A percentile compares a stretch with the other conserved stretches of the same genome.
These are phyloP conservation scores for Pycnomerus fuliginosus DNA, from an alignment of 2,888 invertebrate genomes.

Conservation along the genomic window DNA sequence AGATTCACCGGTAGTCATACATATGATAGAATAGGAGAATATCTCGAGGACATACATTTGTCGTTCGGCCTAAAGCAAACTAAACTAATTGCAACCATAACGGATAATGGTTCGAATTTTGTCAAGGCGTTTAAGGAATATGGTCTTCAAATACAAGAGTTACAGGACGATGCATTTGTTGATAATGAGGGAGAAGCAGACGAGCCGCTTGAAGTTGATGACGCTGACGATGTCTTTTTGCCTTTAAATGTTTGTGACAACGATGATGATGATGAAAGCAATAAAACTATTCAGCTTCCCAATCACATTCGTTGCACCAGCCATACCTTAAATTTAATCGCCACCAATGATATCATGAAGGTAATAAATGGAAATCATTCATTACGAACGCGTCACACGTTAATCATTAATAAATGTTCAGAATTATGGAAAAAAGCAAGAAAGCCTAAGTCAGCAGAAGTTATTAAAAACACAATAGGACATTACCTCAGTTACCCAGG, in stretches of 20 bases:
- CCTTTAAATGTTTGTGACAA: too few species aligned
- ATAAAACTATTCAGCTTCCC: constrained; percentile 6
- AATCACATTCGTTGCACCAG: constrained; percentile 21
- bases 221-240: too few species aligned
- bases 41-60: constrained; percentile 20
- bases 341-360: constrained; percentile 21
- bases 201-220: too few species aligned
- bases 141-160: too few species aligned
- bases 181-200: neutral
- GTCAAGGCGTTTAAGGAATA: constrained; percentile 24
- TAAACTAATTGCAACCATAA: too few species aligned
- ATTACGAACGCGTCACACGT: constrained; percentile 20
- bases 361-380: constrained; percentile 14
- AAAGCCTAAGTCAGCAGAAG: constrained; percentile 25
- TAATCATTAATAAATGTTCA: constrained; percentile 20
- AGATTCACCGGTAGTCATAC: constrained; percentile 19
- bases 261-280: neutral
- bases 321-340: constrained; percentile 16
- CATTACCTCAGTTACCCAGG: constrained; percentile 26
- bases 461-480: constrained; percentile 18
- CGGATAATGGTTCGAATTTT: too few species aligned
- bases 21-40: constrained; percentile 19
- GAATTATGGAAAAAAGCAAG: constrained; percentile 24
- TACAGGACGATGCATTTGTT: neutral
- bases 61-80: too few species aligned